Evolutionary conservation across 2,113 vertebrate genomes (phyloP).

Genomic region (Oryzias woworae): DNA sequence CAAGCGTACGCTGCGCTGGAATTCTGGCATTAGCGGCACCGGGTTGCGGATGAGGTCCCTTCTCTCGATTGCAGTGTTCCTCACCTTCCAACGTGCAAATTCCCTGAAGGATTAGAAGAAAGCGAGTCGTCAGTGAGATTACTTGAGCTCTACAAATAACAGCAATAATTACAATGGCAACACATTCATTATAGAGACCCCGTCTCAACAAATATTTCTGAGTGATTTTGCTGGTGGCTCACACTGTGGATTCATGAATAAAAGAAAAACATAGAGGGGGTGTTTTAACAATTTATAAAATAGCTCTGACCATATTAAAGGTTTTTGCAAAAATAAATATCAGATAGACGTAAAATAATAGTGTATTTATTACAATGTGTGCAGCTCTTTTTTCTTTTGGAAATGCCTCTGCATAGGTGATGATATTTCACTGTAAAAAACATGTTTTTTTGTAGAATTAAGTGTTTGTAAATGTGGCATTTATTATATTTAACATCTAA

Average conservation of each 20-base stretch:
- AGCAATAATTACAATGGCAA: constrained; percentile 4
- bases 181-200: not conserved
- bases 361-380: no score
- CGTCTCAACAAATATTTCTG: constrained; percentile 9
- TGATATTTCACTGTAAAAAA: no score
- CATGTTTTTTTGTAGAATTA: no score
- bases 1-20: constrained; percentile 94
- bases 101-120: constrained; percentile 79
- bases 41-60: constrained; percentile 93
- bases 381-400: no score
- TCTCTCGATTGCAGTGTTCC: constrained; percentile 96
- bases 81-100: constrained; percentile 99
- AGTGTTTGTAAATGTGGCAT: no score
- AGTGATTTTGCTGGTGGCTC: constrained; percentile 3
- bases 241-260: constrained; percentile 11
- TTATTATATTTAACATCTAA: no score
- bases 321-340: not conserved
- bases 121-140: constrained; percentile 12
- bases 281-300: constrained; percentile 1
- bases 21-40: constrained; percentile 97
- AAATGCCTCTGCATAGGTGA: no score
- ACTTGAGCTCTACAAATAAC: not conserved
- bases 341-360: not conserved
- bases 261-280: not conserved
- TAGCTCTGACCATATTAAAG: not conserved